Percentiles rank a stretch among this genome's conserved stretches.
These are phyloP conservation scores for Anhinga anhinga DNA, from an alignment of 2,113 vertebrate species.

Conservation along the genomic window DNA sequence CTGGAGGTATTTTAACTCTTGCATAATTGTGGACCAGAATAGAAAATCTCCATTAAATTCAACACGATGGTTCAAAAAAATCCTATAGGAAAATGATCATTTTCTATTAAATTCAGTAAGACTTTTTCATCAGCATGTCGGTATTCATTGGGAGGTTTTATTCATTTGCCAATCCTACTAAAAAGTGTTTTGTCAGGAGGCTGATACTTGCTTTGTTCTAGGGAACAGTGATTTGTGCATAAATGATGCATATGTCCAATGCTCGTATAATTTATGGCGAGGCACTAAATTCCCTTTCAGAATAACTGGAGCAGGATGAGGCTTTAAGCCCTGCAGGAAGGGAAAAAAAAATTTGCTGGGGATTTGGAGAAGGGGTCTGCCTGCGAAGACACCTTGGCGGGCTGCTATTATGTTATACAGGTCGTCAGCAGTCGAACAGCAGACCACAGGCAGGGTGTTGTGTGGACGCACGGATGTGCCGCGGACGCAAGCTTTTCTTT, in stretches of 20 bases:
- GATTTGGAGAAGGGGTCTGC: neutral
- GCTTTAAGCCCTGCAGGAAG: neutral
- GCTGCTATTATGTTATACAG: neutral
- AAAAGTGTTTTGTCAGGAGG: slow-evolving; percentile 63
- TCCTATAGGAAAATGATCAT: slow-evolving; percentile 58
- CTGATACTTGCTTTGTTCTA: slow-evolving; percentile 57
- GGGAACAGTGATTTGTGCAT: slow-evolving; percentile 54
- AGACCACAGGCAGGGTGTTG: neutral
- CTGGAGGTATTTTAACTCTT: slow-evolving; percentile 62
- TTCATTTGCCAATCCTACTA: slow-evolving; percentile 54
- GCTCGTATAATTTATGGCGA: slow-evolving; percentile 10
- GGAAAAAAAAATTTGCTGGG: neutral
- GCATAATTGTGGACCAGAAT: slow-evolving; percentile 59
- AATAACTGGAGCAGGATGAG: slow-evolving; percentile 13
- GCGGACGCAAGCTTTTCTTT: neutral
- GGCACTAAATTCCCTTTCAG: slow-evolving; percentile 42
- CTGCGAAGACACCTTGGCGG: neutral
- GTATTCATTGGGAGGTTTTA: slow-evolving; percentile 52
- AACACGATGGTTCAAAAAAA: slow-evolving; percentile 28
- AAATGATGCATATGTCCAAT: slow-evolving; percentile 40
- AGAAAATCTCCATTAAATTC: slow-evolving; percentile 65
- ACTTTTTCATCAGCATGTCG: slow-evolving; percentile 6
- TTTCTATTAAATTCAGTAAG: slow-evolving; percentile 45
- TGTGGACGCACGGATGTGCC: neutral
- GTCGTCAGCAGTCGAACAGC: neutral